Conservation (phyloP, 2,113 vertebrate genomes). For the Dipodomys spectabilis region DNA sequence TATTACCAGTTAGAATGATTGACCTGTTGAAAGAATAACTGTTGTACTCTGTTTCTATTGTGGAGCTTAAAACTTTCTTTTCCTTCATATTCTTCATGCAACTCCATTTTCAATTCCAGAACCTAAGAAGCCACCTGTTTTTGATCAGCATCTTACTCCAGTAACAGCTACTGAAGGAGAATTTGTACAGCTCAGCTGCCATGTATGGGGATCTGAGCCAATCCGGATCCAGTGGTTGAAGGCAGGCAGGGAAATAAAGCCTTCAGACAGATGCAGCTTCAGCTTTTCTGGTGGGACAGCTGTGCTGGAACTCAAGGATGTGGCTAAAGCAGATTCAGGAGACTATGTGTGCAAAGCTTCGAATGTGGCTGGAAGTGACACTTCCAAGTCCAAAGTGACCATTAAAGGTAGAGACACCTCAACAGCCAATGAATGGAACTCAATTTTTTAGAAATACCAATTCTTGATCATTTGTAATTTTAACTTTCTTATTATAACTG, state of each 20-base stretch:
- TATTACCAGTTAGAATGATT: slow-evolving; percentile 1
- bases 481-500: not conserved
- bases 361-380: slow-evolving; percentile 93
- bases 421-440: not conserved
- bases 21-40: not conserved
- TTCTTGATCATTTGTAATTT: not conserved
- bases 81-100: slow-evolving; percentile 58
- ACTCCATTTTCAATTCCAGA: slow-evolving; percentile 87
- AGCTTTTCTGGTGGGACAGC: slow-evolving; percentile 93
- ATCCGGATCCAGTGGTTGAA: slow-evolving; percentile 96
- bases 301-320: slow-evolving; percentile 89
- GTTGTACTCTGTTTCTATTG: slow-evolving; percentile 6
- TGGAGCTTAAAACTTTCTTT: slow-evolving; percentile 12
- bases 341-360: slow-evolving; percentile 98
- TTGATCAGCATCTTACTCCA: slow-evolving; percentile 93
- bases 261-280: slow-evolving; percentile 90
- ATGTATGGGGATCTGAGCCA: slow-evolving; percentile 92
- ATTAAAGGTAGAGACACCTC: slow-evolving; percentile 91
- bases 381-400: slow-evolving; percentile 94
- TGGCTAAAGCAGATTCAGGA: slow-evolving; percentile 90
- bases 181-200: slow-evolving; percentile 91
- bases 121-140: slow-evolving; percentile 93
- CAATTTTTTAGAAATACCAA: no score
- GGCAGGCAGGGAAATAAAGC: slow-evolving; percentile 92
- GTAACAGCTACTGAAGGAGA: slow-evolving; percentile 90